A percentile compares a stretch with the other conserved stretches of the same genome.
phyloP scores from a whole-genome alignment of 2,113 vertebrate genomes.

The Tringa solitaria region DNA sequence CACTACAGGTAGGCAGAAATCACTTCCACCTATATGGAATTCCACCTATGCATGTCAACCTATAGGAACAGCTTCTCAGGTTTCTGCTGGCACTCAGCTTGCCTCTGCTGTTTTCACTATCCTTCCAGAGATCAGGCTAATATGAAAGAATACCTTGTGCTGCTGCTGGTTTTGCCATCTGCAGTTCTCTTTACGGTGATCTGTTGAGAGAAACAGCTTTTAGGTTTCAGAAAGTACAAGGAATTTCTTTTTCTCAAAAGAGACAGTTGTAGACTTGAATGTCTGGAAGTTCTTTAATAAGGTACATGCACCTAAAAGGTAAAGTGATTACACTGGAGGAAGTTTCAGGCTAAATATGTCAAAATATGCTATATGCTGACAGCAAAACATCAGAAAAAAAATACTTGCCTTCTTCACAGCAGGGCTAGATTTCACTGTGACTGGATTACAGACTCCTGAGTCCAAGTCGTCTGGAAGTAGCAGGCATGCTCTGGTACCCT shows the following conservation, averaged over 20 bases:
- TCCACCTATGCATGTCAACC: not conserved
- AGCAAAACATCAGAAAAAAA: not conserved
- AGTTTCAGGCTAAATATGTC: not conserved
- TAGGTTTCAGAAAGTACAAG: not conserved
- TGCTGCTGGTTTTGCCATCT: not conserved
- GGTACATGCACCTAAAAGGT: not conserved
- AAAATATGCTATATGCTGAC: not conserved
- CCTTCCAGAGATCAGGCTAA: not conserved
- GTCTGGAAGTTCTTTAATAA: not conserved
- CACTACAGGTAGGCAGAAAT: not conserved
- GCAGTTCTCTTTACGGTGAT: not conserved
- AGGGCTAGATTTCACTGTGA: not conserved
- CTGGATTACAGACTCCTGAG: not conserved
- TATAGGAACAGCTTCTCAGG: not conserved
- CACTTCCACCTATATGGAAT: not conserved
- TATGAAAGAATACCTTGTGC: slow-evolving; percentile 51
- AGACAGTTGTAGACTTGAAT: not conserved
- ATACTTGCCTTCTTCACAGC: slow-evolving; percentile 39
- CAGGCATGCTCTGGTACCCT: slow-evolving; percentile 61
- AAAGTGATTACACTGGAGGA: not conserved
- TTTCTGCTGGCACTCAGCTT: not conserved
- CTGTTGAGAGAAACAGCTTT: slow-evolving; percentile 44
- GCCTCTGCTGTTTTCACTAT: not conserved
- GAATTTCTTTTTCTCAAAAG: not conserved
- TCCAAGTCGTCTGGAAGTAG: slow-evolving; percentile 34